Evolutionary conservation across 2,888 invertebrate species (phyloP), one percentile per base, ranked within the genome.

Genomic region (Nomada lathburiana): DNA sequence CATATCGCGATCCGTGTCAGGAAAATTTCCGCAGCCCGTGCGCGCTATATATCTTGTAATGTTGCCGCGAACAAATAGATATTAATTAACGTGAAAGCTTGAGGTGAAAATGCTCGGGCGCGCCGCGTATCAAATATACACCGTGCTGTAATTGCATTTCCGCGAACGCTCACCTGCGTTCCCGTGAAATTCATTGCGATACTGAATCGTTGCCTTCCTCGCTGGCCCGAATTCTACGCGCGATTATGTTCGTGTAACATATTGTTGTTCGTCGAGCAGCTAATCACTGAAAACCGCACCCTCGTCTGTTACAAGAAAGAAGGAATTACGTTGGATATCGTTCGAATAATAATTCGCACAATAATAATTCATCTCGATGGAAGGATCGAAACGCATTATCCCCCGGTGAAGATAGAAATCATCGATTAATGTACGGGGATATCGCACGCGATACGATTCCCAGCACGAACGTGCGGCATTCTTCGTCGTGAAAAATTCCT

Each of bases 41-140:
- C 23, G 26, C 23, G 60, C 81, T 36, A 70, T 72, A 77, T 81
- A 83, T 79, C 75, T 73, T 67, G 77, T 68, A 82, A 84, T 81
- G 83, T 63, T 75, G 55, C 67, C 79, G 76, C 75, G 77, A 73
- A 77, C 81, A 67, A 83, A 83, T 72, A 67, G 83, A 85, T 87
- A 86, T 85, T 87, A 87, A 87, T 87, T 87, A 87, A 87, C 81
- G 79, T 60, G 75, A 74, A 83, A 60, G 80, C 72, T 52, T 29
- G 13, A 44, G 70, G 73, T 68, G 64, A 67, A 74, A 86, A 85
- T 82, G 74, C 73, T 74, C 78, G 59, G 82, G 57, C 64, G 62
- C 60, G 57, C 44, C 50, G 29, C 57, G 60, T 62, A 73, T 80
- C 72, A 69, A 80, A 84, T 78, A 59, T 53, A 74, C 59, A 73